These are phyloP conservation scores for Ommatoiulus sabulosus DNA, from an alignment of 2,888 invertebrate genomes.

Conservation along the genomic window DNA sequence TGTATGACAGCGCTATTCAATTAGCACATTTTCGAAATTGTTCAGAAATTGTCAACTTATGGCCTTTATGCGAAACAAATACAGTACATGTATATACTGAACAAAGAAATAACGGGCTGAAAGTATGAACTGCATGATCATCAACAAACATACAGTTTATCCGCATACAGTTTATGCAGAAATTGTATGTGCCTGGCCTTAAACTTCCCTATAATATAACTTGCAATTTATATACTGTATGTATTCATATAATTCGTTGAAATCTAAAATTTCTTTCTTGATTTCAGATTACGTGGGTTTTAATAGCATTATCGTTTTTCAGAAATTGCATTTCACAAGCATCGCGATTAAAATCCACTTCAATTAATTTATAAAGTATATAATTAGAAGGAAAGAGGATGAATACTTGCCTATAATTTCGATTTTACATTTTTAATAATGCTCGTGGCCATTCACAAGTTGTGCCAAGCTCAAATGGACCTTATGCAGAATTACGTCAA, in stretches of 20 bases:
- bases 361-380: neutral
- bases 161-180: neutral
- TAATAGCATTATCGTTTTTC: neutral
- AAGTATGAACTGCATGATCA: neutral
- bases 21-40: neutral
- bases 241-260: neutral
- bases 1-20: constrained; percentile 8
- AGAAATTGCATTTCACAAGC: neutral
- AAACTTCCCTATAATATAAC: neutral
- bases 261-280: neutral
- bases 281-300: neutral
- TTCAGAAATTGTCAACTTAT: neutral
- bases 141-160: neutral
- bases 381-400: neutral
- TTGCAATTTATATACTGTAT: neutral
- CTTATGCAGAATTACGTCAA: too few relatives aligned
- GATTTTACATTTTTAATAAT: neutral
- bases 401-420: neutral
- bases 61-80: neutral
- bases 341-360: neutral
- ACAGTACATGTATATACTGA: too few relatives aligned
- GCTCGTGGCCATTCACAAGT: too few relatives aligned
- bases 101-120: neutral
- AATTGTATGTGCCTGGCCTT: neutral
- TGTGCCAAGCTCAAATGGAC: too few relatives aligned